Evolutionary conservation across 2,113 vertebrate genomes (phyloP).

Genomic region (Puffinus mauretanicus): DNA sequence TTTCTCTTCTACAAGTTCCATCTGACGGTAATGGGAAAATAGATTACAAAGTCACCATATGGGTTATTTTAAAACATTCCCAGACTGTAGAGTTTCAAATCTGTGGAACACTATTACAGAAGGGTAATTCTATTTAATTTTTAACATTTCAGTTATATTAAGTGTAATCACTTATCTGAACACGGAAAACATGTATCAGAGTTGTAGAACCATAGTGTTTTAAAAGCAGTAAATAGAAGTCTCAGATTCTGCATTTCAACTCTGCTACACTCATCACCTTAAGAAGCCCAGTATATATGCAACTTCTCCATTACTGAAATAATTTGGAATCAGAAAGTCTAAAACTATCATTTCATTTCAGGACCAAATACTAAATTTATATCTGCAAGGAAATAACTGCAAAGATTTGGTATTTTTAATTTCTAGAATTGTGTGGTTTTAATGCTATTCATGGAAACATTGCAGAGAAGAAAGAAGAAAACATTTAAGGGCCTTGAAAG

Average conservation of each 20-base stretch:
- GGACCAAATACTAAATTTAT: background rate
- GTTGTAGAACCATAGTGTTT: background rate
- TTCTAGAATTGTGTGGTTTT: background rate
- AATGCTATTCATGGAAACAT: background rate
- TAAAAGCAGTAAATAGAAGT: background rate
- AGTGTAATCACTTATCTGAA: background rate
- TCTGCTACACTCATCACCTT: conserved; percentile 19
- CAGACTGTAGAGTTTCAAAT: background rate
- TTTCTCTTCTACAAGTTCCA: conserved; percentile 80
- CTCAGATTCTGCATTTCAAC: background rate
- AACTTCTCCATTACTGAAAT: conserved; percentile 36
- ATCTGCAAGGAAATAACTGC: background rate
- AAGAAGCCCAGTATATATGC: background rate
- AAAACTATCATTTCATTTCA: background rate
- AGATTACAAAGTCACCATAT: background rate
- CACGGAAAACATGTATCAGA: background rate
- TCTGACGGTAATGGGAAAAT: conserved; percentile 67
- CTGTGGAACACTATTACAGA: background rate
- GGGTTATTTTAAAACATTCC: background rate
- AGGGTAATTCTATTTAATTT: background rate
- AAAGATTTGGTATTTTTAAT: background rate
- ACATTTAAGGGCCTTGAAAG: background rate
- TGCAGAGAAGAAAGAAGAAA: background rate
- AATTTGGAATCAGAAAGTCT: background rate
- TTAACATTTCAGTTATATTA: background rate